A percentile compares a stretch with the other conserved stretches of the same genome.
Conservation (phyloP, 2,888 invertebrate genomes). For the Cosmia trapezina region DNA sequence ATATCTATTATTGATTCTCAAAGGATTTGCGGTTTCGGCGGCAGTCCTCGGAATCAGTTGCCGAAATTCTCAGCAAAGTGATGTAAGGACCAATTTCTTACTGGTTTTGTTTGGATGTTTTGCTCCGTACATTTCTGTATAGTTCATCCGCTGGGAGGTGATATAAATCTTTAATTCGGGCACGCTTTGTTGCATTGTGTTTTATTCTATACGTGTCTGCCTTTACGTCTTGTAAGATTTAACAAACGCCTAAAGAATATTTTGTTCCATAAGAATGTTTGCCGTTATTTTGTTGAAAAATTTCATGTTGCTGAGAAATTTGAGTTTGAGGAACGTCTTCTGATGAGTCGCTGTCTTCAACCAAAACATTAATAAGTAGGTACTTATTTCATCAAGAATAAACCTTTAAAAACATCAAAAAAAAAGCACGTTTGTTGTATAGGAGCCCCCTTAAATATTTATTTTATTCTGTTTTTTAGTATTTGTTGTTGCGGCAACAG, state of each 20-base stretch:
- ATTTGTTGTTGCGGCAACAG: too few species aligned
- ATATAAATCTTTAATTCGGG: conserved; percentile 56
- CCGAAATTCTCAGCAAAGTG: conserved; percentile 26
- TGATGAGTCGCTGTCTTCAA: conserved; percentile 7
- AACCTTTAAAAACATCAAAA: too few species aligned
- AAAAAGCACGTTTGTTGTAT: too few species aligned
- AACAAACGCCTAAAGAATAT: conserved; percentile 22
- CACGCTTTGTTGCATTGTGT: conserved; percentile 48
- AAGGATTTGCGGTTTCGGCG: conserved; percentile 57
- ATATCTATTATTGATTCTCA: conserved; percentile 60
- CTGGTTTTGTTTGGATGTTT: conserved; percentile 33
- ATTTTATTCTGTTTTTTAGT: too few species aligned
- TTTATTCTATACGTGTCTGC: conserved; percentile 37
- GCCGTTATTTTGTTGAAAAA: background rate
- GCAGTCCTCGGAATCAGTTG: conserved; percentile 31
- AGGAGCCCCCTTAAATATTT: too few species aligned
- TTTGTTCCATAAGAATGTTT: conserved; percentile 2
- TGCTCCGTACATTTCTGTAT: background rate
- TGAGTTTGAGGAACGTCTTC: conserved; percentile 5
- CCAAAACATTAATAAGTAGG: background rate
- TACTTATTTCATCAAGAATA: background rate
- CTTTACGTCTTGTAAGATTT: conserved; percentile 32
- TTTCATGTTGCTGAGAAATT: background rate
- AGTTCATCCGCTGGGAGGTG: conserved; percentile 29
- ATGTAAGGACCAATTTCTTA: conserved; percentile 19